Evolutionary conservation across 1,140 invertebrate species (phyloP).

Genomic region (Aphelenchoides besseyi): DNA sequence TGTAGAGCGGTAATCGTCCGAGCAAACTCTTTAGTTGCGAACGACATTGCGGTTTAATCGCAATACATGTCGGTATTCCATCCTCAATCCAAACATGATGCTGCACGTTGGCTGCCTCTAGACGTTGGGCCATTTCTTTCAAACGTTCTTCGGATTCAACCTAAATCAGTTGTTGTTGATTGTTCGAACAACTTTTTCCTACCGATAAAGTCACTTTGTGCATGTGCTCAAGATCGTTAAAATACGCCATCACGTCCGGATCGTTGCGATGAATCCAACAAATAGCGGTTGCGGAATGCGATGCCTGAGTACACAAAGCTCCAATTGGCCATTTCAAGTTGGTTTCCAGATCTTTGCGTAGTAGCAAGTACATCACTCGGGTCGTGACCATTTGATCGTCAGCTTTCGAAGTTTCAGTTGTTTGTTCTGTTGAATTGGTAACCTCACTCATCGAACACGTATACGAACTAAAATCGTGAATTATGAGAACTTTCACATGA

Average conservation of each 20-base stretch:
- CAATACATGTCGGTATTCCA: slow-evolving; percentile 87
- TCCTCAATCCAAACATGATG: slow-evolving; percentile 96
- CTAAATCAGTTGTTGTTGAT: slow-evolving; percentile 62
- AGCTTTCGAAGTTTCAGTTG: too few species aligned
- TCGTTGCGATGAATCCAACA: slow-evolving; percentile 27
- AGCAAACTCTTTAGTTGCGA: slow-evolving; percentile 4
- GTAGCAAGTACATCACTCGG: slow-evolving; percentile 28
- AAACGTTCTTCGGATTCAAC: slow-evolving; percentile 74
- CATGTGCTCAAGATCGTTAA: slow-evolving; percentile 26
- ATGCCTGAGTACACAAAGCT: slow-evolving; percentile 23
- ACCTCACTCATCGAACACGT: too few species aligned
- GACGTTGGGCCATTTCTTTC: slow-evolving; percentile 69
- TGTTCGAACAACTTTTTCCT: not conserved
- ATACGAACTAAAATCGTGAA: too few species aligned
- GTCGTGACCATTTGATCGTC: not conserved
- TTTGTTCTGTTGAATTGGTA: too few species aligned
- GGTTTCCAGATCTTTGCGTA: slow-evolving; percentile 28
- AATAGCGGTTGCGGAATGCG: slow-evolving; percentile 25
- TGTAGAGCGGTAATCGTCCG: slow-evolving; percentile 15
- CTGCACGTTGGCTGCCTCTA: slow-evolving; percentile 73
- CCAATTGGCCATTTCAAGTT: slow-evolving; percentile 29
- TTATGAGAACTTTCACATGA: too few species aligned
- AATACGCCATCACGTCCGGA: slow-evolving; percentile 22
- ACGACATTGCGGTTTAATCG: slow-evolving; percentile 72
- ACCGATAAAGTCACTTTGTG: slow-evolving; percentile 28